phyloP scores from a whole-genome alignment of 2,797 vertebrate species.

The Aphelocoma californica region DNA sequence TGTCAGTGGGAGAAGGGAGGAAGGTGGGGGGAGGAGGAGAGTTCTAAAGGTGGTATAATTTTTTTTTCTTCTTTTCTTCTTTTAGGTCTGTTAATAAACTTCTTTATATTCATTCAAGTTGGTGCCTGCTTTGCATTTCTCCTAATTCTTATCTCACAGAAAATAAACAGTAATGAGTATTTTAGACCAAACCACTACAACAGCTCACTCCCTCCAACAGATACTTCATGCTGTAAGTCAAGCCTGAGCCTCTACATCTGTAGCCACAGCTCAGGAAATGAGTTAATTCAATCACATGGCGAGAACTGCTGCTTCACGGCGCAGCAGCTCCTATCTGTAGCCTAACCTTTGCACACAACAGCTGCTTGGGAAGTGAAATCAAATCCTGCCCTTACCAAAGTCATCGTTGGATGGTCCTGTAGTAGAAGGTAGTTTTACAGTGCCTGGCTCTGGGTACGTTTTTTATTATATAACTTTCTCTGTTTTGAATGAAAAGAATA shows the following conservation, averaged over 20 bases:
- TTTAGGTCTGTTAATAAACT: no score
- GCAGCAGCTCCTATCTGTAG: background rate
- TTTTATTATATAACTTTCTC: background rate
- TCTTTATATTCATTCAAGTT: no score
- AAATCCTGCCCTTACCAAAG: background rate
- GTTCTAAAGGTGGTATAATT: no score
- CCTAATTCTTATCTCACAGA: no score
- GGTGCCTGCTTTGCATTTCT: no score
- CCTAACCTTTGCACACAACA: background rate
- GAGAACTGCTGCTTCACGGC: background rate
- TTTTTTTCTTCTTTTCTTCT: no score
- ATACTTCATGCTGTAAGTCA: background rate
- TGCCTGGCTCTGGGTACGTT: background rate
- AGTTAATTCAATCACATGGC: background rate
- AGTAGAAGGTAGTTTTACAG: background rate
- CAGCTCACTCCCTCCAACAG: background rate
- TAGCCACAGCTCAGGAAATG: background rate
- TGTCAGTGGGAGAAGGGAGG: no score
- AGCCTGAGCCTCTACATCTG: background rate
- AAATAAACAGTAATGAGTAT: no score
- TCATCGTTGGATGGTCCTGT: fast-evolving
- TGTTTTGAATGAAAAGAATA: background rate
- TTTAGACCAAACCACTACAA: no score
- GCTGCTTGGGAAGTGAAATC: background rate
- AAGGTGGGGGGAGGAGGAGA: no score